Evolutionary conservation across 2,888 invertebrate species (phyloP).

Genomic region (Zonitis immaculata): DNA sequence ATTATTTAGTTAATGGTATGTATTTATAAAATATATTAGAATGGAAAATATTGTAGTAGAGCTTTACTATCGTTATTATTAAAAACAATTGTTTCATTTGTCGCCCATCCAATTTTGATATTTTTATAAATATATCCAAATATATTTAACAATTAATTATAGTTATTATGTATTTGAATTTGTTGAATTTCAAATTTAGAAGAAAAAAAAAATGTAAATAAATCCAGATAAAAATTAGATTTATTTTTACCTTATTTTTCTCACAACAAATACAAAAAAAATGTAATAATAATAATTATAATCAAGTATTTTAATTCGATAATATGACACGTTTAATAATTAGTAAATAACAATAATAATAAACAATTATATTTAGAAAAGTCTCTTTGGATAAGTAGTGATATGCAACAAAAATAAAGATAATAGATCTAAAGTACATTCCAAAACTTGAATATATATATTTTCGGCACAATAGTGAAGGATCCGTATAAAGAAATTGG

Average conservation of each 20-base stretch:
- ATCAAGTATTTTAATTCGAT: slow-evolving; percentile 4
- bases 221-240: neutral
- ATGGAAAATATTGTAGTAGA: neutral
- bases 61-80: neutral
- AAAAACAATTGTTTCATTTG: neutral
- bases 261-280: neutral
- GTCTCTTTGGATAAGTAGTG: slow-evolving; percentile 21
- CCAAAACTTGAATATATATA: neutral
- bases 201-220: slow-evolving; percentile 13
- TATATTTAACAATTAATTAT: neutral
- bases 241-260: neutral
- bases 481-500: no score
- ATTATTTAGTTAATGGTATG: slow-evolving; percentile 97
- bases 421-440: neutral
- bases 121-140: no score
- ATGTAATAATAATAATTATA: neutral
- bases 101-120: no score
- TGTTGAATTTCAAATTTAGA: slow-evolving; percentile 24
- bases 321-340: slow-evolving; percentile 20
- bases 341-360: slow-evolving; percentile 13
- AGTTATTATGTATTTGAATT: neutral
- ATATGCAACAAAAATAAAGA: slow-evolving; percentile 17
- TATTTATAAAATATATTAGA: slow-evolving; percentile 74
- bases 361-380: slow-evolving; percentile 9
- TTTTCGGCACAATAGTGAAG: no score